A percentile compares a stretch with the other conserved stretches of the same genome.
Conservation (phyloP, 2,113 vertebrate genomes). For the Grallaria varia region DNA sequence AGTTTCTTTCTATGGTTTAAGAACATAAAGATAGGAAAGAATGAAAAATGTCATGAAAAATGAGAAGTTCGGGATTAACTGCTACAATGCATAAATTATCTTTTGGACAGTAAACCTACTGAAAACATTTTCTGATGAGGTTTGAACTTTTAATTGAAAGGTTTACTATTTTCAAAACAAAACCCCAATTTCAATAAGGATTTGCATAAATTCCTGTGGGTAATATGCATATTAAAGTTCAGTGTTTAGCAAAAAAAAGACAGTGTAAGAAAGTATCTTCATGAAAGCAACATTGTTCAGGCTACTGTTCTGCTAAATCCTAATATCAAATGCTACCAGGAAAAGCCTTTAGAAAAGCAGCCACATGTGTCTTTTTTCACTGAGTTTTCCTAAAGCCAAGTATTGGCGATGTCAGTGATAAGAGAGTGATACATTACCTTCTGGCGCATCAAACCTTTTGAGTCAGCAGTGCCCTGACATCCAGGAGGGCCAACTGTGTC, state of each 20-base stretch:
- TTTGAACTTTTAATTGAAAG: background rate
- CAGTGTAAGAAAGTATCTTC: background rate
- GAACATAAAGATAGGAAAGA: background rate
- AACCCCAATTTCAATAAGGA: background rate
- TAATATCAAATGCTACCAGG: background rate
- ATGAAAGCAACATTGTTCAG: background rate
- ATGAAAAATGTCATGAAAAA: background rate
- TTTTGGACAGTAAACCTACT: background rate
- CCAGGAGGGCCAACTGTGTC: accelerated
- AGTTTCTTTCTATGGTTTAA: background rate
- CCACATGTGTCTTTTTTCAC: background rate
- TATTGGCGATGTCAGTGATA: background rate
- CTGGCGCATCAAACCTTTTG: background rate
- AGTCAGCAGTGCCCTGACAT: background rate
- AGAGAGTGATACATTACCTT: background rate
- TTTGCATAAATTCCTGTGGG: background rate
- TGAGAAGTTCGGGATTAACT: background rate
- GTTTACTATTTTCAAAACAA: background rate
- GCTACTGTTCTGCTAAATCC: background rate
- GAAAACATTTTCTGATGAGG: background rate
- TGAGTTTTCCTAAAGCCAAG: background rate
- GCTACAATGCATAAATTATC: background rate
- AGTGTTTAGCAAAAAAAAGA: background rate
- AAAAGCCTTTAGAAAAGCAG: background rate
- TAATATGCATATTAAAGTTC: background rate